Base-by-base conservation (phyloP, 2,888 invertebrate species). In the Acrobasis suavella region DNA sequence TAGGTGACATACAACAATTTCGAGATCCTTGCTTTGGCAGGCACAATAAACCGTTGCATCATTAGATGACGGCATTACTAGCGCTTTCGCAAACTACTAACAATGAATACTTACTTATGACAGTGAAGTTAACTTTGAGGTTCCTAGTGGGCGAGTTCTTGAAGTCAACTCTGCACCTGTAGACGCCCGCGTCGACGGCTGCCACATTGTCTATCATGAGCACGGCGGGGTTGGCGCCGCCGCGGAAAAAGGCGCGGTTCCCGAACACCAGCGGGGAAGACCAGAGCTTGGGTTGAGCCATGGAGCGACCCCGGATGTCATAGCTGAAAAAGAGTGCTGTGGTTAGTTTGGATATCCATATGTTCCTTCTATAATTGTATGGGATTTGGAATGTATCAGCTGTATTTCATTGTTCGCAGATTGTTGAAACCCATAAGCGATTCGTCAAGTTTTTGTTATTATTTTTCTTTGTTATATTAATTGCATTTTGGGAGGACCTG, bases 131-230 rank as follows among this genome's bases (percentile, higher is more conserved):
- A 88, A 97, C 97, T 93, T 96, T 96, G 76, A 96, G 94, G 87
- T 97, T 97, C 73, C 97, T 94, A 2, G 97, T 98, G 0, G 97
- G 97, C 12, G 97, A 96, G 83, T 96, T 96, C 82, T 96, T 96
- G 92, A 97, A 98, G 92, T 98, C 98, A 8, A 97, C 97, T 65
- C 98, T 93, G 88, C 98, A 98, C 67, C 97, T 94, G 89, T 97
- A 97, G 67, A 96, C 93, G 14, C 97, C 97, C 1, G 95, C 96
- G 80, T 98, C 97, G 51, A 93, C 92, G 67, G 95, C 95, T 62
- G 94, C 93, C 60, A 97, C 96, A 74, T 94, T 94, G 82, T 96
- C 95, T 65, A 97, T 93, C 71, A 95, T 95, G 69, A 97, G 93
- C 68, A 95, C 95, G 3, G 97, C 96, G 2, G 97, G 96, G 39